Base-by-base conservation (phyloP, 2,888 invertebrate genomes). In the Ophion slaviceki region DNA sequence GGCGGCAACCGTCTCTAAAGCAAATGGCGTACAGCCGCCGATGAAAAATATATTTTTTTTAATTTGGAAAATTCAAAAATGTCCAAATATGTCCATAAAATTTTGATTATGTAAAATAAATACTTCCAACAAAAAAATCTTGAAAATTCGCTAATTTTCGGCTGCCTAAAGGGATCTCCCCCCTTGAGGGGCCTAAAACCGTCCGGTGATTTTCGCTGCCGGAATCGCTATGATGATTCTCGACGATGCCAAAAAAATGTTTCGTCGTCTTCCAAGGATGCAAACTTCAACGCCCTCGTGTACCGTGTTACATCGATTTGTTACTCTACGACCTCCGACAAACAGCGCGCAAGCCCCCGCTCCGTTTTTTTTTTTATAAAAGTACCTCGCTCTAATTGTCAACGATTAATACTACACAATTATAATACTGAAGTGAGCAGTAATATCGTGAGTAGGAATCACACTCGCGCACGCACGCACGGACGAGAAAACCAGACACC, bases 401-500 rank as follows among this genome's bases (percentile, higher is more conserved):
- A 14, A 17, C 5, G 14, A 53, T 53, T 17, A 53, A 53, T 53
- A 17, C 5, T 53, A 53, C 53, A 17, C 53, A 17, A 14, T 53
- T 17, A 53, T 17, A 53, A 53, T 53, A 53, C 53, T 17, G 53
- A 53, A 5, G 4, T 53, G 40, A 40, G 40, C 40, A 40, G 40
- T 40, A 40, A 40, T 40, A 40, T 40, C 40, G 40, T 40, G 40
- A 40, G 40, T 40, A 7, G 8, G 71, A 86, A 71, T 62, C 72
- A 80, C 77, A 83, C 76, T 84, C 80, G 76, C 68, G 59, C 36
- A 64, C 61, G 61, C 67, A 47, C n/a, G 76, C 70, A 71, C 75
- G 45, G 24, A 62, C 28, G 53, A 67, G 6, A 62, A 80, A 80
- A 81, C 67, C 81, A 76, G 70, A 66, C 81, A 81, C 81, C 75